These are phyloP conservation scores for Osmerus eperlanus DNA, from an alignment of 2,113 vertebrate species.

Conservation along the genomic window DNA sequence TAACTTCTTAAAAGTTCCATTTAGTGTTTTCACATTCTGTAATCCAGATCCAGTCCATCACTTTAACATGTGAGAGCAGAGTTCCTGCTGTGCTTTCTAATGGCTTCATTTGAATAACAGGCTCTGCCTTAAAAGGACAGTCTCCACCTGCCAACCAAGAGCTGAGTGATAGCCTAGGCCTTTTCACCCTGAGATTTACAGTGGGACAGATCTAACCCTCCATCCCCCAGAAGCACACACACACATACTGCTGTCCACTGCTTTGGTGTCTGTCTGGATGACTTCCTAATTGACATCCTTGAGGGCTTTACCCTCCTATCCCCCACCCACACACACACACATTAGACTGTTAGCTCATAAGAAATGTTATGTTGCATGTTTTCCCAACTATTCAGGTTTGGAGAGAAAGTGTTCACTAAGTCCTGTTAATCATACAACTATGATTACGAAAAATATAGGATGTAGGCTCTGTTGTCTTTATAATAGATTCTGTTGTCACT, in stretches of 20 bases:
- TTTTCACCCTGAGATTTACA: slow-evolving; percentile 24
- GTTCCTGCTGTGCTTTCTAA: slow-evolving; percentile 13
- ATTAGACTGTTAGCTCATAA: too few relatives aligned
- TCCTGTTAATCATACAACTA: not conserved
- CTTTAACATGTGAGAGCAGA: slow-evolving; percentile 4
- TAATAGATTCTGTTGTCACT: not conserved
- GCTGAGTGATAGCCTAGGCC: slow-evolving; percentile 18
- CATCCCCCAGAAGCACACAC: not conserved
- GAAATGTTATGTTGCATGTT: too few relatives aligned
- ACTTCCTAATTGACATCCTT: slow-evolving; percentile 16
- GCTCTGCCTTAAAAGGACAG: slow-evolving; percentile 3
- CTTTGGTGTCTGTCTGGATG: not conserved
- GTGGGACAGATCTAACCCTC: slow-evolving; percentile 9
- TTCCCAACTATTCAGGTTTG: too few relatives aligned
- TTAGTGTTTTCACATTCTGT: not conserved
- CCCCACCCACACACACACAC: not conserved
- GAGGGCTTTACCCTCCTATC: not conserved
- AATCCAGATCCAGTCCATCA: slow-evolving; percentile 11
- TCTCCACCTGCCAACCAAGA: slow-evolving; percentile 2
- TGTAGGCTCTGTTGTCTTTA: not conserved
- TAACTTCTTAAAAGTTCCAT: not conserved
- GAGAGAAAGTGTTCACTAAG: not conserved
- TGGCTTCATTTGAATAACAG: slow-evolving; percentile 28
- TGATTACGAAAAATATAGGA: not conserved
- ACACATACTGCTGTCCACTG: slow-evolving; percentile 12